Evolutionary conservation across 1,140 invertebrate genomes (phyloP), one percentile per base, ranked within the genome.

Genomic region (Caenorhabditis tropicalis): DNA sequence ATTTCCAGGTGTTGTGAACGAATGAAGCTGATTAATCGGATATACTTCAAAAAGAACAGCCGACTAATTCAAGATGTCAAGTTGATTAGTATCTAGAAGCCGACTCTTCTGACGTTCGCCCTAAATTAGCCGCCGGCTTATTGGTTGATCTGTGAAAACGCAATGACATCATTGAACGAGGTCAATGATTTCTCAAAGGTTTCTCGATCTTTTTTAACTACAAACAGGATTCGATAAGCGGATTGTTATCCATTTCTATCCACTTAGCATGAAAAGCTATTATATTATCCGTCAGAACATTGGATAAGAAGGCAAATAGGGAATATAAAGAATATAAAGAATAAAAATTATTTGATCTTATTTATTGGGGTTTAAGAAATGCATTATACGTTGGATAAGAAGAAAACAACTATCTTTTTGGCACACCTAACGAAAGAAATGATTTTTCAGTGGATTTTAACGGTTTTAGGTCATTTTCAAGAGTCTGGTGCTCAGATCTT

Each of bases 41-140:
- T 46, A 43, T 74, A 3, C 36, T 16, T 65, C 1, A 33, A 33
- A 65, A 16, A 74, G 36, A 43, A 46, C 12, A 10, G n/a, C 36
- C 36, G 65, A 74, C 65, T 74, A 24, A 74, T 74, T 74, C 65
- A 21, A 43, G 65, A 74, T 74, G 65, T 74, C 65, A 74, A 33
- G 31, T 65, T 65, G 15, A 15, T 65, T 16, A 19, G 7, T 9
- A 27, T 56, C 24, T 56, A 56, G 53, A 56, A 56, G 53, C 21
- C 3, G 4, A 24, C 31, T 33, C 19, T 19, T 3, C 36, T 21
- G 12, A 7, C 9, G 16, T 65, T 33, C 31, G 5, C 19, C 0
- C 36, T 65, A 10, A 36, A 19, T 31, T 10, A 65, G 36, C 31
- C 19, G 58, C 15, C 19, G 58, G 10, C 21, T 74, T 21, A 46